phyloP scores from a whole-genome alignment of 2,797 vertebrate genomes.

The Diplodus sargus region DNA sequence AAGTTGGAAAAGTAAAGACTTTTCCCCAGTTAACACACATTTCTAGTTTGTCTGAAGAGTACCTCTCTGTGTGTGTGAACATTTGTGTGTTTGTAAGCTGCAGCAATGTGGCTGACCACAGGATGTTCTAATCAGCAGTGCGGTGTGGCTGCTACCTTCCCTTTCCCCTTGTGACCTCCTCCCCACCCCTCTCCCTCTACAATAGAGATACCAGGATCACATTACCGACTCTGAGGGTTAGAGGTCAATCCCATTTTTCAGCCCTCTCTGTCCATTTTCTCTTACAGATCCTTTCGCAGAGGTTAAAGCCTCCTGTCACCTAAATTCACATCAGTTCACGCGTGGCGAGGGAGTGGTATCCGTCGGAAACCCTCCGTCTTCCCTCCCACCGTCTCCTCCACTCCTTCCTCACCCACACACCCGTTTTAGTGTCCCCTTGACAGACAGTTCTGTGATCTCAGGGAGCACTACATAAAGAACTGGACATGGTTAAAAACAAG shows the following conservation, averaged over 20 bases:
- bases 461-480: conserved; percentile 62
- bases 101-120: conserved; percentile 66
- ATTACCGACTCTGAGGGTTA: conserved; percentile 76
- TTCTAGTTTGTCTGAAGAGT: conserved; percentile 9
- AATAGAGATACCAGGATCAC: conserved; percentile 81
- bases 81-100: conserved; percentile 44
- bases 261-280: conserved; percentile 56
- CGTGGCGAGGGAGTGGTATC: conserved; percentile 76
- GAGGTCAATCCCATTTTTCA: conserved; percentile 84
- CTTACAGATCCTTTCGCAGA: conserved; percentile 72
- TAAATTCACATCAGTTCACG: conserved; percentile 83
- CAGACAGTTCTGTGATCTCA: conserved; percentile 66
- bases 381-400: conserved; percentile 22
- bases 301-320: conserved; percentile 77
- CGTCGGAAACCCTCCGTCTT: conserved; percentile 66
- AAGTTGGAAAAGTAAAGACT: neutral
- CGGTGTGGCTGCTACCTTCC: conserved; percentile 70
- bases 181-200: conserved; percentile 64
- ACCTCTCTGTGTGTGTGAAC: neutral
- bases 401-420: conserved; percentile 21
- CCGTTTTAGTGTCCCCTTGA: conserved; percentile 67
- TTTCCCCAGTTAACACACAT: neutral
- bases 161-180: conserved; percentile 72
- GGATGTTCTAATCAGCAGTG: conserved; percentile 81
- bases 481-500: conserved; percentile 70